phyloP scores from a whole-genome alignment of 2,797 vertebrate genomes.

The Morus bassanus region DNA sequence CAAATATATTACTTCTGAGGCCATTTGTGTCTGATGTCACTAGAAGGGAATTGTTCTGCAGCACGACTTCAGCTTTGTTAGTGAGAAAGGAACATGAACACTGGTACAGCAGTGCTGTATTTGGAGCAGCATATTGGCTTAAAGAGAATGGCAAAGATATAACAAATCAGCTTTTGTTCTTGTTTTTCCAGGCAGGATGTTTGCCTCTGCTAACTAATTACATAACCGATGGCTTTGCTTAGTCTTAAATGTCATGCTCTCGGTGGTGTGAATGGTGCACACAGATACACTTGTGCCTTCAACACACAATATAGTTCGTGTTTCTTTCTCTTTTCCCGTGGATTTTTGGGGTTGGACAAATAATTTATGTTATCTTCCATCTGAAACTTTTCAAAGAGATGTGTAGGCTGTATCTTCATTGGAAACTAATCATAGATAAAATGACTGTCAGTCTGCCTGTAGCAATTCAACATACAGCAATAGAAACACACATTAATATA shows the following conservation, averaged over 20 bases:
- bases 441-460: background rate
- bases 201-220: conserved; percentile 65
- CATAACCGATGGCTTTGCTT: conserved; percentile 71
- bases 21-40: conserved; percentile 44
- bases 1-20: background rate
- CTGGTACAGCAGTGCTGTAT: conserved; percentile 44
- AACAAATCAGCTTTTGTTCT: conserved; percentile 70
- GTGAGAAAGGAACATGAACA: background rate
- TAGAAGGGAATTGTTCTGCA: conserved; percentile 23
- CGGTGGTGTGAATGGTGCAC: conserved; percentile 19
- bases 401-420: background rate
- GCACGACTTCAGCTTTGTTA: conserved; percentile 14
- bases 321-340: background rate
- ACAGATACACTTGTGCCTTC: conserved; percentile 48
- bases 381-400: background rate
- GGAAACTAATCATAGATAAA: background rate
- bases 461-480: background rate
- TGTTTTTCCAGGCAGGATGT: conserved; percentile 63
- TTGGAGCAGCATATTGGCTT: conserved; percentile 52
- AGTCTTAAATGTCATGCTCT: conserved; percentile 71
- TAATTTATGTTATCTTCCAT: background rate
- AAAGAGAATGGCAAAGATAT: conserved; percentile 52
- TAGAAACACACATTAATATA: background rate
- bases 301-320: background rate
- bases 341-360: background rate